A percentile compares a stretch with the other conserved stretches of the same genome.
These are phyloP conservation scores for Aleiodes leptofemur DNA, from an alignment of 2,888 invertebrate species.

Conservation along the genomic window DNA sequence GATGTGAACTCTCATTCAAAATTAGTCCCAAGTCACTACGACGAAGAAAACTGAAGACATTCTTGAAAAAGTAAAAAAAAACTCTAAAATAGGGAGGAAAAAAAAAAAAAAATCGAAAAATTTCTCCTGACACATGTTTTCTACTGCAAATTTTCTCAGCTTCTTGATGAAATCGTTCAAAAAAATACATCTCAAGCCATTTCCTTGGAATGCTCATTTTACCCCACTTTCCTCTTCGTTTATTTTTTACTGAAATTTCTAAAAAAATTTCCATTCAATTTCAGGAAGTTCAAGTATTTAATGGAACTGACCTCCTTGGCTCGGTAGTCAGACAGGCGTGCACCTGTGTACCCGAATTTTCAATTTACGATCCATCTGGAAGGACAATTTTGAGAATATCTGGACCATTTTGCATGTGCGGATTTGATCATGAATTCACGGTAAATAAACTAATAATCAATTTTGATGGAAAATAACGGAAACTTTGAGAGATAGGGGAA, in stretches of 20 bases:
- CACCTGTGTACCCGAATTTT: conserved; percentile 84
- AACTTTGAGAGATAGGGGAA: no score
- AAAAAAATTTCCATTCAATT: conserved; percentile 57
- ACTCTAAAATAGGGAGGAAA: no score
- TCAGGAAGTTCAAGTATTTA: conserved; percentile 86
- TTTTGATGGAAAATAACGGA: not conserved
- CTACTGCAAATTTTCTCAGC: not conserved
- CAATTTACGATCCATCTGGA: conserved; percentile 84
- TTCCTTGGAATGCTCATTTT: no score
- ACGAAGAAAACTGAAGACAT: no score
- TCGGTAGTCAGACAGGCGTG: conserved; percentile 87
- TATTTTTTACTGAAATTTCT: no score
- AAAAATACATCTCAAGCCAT: conserved; percentile 14
- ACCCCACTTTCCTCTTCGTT: no score
- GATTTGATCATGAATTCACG: conserved; percentile 82
- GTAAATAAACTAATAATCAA: conserved; percentile 75
- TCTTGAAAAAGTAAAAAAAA: no score
- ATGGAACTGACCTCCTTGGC: conserved; percentile 82
- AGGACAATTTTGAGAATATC: conserved; percentile 86
- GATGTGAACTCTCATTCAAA: no score
- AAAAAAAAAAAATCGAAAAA: no score
- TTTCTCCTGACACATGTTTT: not conserved
- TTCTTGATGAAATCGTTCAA: not conserved
- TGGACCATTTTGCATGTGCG: conserved; percentile 86
- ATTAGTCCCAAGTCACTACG: no score